Base-by-base conservation (phyloP, 2,888 invertebrate genomes). In the Electrophaes corylata region DNA sequence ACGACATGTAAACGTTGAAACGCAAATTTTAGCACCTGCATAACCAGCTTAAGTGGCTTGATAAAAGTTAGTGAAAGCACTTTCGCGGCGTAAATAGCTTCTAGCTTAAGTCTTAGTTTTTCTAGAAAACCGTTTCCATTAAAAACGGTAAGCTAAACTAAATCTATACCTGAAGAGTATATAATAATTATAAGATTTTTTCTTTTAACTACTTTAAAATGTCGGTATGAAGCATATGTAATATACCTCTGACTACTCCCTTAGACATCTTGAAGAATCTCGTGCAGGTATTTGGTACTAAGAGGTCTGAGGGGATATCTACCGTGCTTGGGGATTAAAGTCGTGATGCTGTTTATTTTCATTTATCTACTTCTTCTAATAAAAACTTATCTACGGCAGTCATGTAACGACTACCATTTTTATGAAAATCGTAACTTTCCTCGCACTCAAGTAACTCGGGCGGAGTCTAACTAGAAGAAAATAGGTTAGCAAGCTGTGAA, bases 1-100 rank as follows among this genome's bases (percentile, higher is more conserved):
- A 23, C 41, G 10, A 31, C 20, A 16, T 46, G 45, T 56, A 31
- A 31, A 29, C 58, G 53, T 51, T 50, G 49, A 39, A 51, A 45
- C 58, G 39, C 12, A 51, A 55, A 55, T 58, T 51, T 55, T 48
- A 62, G 57, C 55, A 62, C 62, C 62, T 58, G 51, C 52, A 51
- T 47, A 55, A 60, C 60, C 39, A 31, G 37, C 55, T 51, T 62
- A 58, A 62, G 62, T 62, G 58, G 57, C 55, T 40, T 54, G 62
- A 58, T 57, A 58, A 58, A 62, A 62, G 58, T 62, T 62, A 41
- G 58, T 18, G 37, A 55, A 58, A 55, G 60, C 60, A 60, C 60
- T 60, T 60, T 52, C 60, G 50, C 54, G 54, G 54, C 54, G 54
- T 60, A 60, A 60, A 52, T 60, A 60, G 60, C 47, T 54, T 37